Evolutionary conservation across 2,113 vertebrate species (phyloP).

Genomic region (Podarcis muralis): DNA sequence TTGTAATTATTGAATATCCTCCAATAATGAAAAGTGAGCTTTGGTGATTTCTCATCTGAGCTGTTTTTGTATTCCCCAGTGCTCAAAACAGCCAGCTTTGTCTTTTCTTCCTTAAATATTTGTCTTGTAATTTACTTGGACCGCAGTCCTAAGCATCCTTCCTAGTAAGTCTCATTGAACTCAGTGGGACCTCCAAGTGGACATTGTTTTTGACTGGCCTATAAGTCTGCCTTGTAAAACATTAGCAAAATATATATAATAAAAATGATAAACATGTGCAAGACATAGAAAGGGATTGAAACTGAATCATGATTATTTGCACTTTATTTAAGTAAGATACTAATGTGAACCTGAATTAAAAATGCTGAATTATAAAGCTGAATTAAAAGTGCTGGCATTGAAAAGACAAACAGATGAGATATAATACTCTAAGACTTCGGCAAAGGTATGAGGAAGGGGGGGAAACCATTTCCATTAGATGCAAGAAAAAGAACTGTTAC

Average conservation of each 20-base stretch:
- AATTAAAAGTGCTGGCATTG: background rate
- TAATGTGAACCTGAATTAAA: background rate
- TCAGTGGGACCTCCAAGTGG: background rate
- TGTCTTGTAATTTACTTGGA: background rate
- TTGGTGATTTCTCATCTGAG: background rate
- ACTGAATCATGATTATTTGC: slow-evolving; percentile 11
- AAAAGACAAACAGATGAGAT: background rate
- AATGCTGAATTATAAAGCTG: background rate
- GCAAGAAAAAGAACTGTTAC: background rate
- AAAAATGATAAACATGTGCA: background rate
- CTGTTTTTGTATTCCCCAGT: background rate
- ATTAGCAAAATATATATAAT: background rate
- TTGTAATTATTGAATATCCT: background rate
- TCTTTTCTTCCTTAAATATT: background rate
- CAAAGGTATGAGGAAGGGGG: background rate
- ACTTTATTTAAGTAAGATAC: slow-evolving; percentile 6
- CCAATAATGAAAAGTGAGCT: background rate
- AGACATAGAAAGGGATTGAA: slow-evolving; percentile 7
- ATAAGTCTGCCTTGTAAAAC: background rate
- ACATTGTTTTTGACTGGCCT: background rate
- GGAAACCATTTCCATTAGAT: background rate
- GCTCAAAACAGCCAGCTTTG: background rate
- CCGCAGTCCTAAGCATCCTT: background rate
- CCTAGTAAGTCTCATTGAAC: background rate
- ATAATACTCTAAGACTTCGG: background rate